A percentile compares a stretch with the other conserved stretches of the same genome.
These are phyloP conservation scores for Onychostruthus taczanowskii DNA, from an alignment of 2,113 vertebrate species.

Conservation along the genomic window DNA sequence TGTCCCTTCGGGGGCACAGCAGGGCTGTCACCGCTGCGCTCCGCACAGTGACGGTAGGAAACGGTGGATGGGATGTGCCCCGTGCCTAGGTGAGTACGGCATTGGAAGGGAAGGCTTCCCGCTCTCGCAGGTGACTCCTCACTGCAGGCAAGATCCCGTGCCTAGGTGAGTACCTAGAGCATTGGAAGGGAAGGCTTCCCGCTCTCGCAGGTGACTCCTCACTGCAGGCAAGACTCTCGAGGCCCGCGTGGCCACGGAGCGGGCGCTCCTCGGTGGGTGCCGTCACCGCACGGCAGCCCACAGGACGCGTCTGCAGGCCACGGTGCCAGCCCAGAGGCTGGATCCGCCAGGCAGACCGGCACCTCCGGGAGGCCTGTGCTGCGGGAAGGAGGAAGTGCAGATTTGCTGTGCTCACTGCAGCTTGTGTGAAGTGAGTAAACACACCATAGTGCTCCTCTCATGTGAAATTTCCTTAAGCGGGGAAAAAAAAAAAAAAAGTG, in stretches of 20 bases:
- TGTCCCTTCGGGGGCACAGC: neutral
- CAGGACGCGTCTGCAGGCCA: neutral
- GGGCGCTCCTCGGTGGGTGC: neutral
- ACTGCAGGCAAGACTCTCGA: rapidly evolving
- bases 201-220: neutral
- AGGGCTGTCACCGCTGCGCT: neutral
- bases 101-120: no score
- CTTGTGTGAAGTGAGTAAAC: neutral
- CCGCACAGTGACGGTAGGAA: neutral
- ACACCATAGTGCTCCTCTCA: neutral
- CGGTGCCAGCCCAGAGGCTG: neutral
- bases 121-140: neutral
- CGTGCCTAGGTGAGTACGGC: rapidly evolving
- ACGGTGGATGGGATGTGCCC: rapidly evolving
- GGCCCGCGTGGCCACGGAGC: neutral
- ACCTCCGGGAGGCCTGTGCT: neutral
- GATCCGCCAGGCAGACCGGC: neutral
- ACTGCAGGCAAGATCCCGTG: rapidly evolving
- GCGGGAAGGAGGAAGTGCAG: neutral
- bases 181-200: no score
- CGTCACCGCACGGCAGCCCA: rapidly evolving
- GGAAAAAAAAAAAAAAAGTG: no score
- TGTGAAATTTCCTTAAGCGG: neutral
- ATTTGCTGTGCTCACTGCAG: neutral
- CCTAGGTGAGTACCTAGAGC: rapidly evolving